These are phyloP conservation scores for Formica aserva DNA, from an alignment of 2,888 invertebrate genomes.

Conservation along the genomic window DNA sequence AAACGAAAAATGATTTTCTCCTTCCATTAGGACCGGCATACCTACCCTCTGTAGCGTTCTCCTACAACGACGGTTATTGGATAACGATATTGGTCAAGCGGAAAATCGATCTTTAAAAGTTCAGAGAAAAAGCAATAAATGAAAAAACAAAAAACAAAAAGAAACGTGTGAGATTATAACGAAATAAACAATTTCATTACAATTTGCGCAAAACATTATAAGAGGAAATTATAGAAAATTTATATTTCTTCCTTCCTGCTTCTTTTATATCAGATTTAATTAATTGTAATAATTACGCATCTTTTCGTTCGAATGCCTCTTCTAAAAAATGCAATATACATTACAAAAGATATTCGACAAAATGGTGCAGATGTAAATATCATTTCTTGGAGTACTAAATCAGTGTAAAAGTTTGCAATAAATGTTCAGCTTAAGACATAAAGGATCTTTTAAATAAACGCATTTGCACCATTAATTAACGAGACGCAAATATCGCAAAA, in stretches of 20 bases:
- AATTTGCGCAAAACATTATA: background rate
- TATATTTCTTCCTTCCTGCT: background rate
- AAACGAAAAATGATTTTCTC: slow-evolving; percentile 43
- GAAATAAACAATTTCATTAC: background rate
- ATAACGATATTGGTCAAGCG: background rate
- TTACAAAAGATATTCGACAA: slow-evolving; percentile 15
- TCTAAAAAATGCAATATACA: background rate
- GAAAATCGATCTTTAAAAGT: slow-evolving; percentile 17
- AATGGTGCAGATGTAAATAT: background rate
- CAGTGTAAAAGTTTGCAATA: background rate
- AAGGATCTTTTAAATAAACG: slow-evolving; percentile 7
- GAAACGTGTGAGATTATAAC: background rate
- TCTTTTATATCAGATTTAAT: background rate
- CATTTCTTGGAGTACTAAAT: slow-evolving; percentile 23
- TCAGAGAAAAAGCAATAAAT: background rate
- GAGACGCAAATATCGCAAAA: background rate
- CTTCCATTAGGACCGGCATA: slow-evolving; percentile 10
- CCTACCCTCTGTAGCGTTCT: background rate
- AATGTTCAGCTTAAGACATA: background rate
- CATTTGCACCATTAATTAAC: slow-evolving; percentile 30
- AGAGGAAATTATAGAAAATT: background rate
- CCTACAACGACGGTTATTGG: slow-evolving; percentile 5
- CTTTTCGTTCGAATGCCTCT: background rate
- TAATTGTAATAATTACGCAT: background rate
- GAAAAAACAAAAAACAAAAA: background rate